phyloP scores from a whole-genome alignment of 1,140 invertebrate genomes.

The Cataglyphis hispanica region DNA sequence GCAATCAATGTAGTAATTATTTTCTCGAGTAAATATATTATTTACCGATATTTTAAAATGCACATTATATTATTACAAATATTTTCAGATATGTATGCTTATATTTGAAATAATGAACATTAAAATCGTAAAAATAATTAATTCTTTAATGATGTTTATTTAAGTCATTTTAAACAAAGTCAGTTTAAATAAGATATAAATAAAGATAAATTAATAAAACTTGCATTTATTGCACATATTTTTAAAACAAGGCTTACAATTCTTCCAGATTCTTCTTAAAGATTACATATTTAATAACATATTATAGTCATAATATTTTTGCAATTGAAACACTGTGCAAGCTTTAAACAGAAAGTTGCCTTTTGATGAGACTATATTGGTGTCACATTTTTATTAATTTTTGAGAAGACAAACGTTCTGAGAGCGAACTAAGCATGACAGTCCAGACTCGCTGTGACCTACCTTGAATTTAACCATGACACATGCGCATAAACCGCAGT shows the following conservation, averaged over 20 bases:
- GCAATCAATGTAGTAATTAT: background rate
- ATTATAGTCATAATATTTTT: background rate
- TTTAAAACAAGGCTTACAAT: background rate
- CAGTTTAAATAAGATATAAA: background rate
- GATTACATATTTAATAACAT: background rate
- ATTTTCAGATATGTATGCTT: background rate
- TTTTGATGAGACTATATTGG: background rate
- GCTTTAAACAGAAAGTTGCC: background rate
- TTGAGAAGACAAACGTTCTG: background rate
- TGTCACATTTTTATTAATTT: constrained; percentile 10
- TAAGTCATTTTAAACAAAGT: background rate
- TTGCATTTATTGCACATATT: background rate
- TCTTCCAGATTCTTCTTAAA: background rate
- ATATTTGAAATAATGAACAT: background rate
- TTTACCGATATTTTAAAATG: background rate
- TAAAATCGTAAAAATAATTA: background rate
- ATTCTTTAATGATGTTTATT: too few relatives aligned
- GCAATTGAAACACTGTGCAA: background rate
- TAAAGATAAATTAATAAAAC: background rate
- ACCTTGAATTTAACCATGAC: constrained; percentile 83
- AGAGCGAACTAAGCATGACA: background rate
- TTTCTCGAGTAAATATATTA: background rate
- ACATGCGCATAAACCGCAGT: constrained; percentile 69
- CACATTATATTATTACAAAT: background rate
- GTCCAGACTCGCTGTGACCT: constrained; percentile 58